Evolutionary conservation across 2,113 vertebrate species (phyloP).

Genomic region (Brienomyrus longianalis): DNA sequence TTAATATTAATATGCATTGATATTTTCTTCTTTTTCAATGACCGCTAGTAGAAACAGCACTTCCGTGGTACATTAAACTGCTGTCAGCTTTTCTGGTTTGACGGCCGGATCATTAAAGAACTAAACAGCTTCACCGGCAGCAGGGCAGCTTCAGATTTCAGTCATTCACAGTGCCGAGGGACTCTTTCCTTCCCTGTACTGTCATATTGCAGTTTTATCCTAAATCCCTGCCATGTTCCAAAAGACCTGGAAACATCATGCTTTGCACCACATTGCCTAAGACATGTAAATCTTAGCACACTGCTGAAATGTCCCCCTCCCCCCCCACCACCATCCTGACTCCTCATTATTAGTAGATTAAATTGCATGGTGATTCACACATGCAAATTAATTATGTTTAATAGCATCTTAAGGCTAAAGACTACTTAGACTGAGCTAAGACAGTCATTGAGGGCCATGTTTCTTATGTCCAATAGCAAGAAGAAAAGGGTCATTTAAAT

Average conservation of each 20-base stretch:
- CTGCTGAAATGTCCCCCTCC: too few species aligned
- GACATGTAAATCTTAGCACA: not conserved
- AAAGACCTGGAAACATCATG: not conserved
- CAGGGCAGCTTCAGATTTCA: not conserved
- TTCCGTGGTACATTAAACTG: not conserved
- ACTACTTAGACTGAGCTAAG: not conserved
- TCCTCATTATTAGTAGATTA: constrained; percentile 10
- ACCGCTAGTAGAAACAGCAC: not conserved
- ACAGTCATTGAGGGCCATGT: not conserved
- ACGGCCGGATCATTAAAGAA: not conserved
- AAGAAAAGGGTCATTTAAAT: not conserved
- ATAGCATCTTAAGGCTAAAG: not conserved
- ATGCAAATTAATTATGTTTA: constrained; percentile 1
- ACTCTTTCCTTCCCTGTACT: not conserved
- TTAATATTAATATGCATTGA: not conserved
- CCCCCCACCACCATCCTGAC: not conserved
- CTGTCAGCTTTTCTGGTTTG: not conserved
- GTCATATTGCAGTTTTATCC: not conserved
- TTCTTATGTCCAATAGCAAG: not conserved
- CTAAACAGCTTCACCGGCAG: not conserved
- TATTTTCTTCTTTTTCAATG: not conserved
- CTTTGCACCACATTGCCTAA: not conserved
- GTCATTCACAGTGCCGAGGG: not conserved
- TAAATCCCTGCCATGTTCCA: not conserved
- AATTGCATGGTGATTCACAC: not conserved